Evolutionary conservation across 2,888 invertebrate species (phyloP), one percentile per base, ranked within the genome.

Genomic region (Phorcus lineatus): DNA sequence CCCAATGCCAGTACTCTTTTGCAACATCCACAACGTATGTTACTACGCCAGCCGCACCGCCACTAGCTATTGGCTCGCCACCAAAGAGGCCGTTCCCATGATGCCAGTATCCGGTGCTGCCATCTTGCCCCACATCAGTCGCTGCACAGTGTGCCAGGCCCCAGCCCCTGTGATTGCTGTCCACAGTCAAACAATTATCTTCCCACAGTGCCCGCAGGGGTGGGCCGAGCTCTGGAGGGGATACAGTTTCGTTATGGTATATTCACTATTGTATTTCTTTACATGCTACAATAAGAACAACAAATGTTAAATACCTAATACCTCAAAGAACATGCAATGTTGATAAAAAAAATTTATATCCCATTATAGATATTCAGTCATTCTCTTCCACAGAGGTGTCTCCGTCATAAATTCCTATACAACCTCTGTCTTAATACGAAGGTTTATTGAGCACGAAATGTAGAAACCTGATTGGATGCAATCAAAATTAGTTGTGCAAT

Each of bases 171-270:
- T 98, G 0, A 96, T 99, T 90, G 98, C 99, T 19, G 95, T 99
- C 16, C 99, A 99, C 94, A 98, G 98, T 93, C 99, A 99, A 93
- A 95, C 97, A 1, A 92, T 96, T 77, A 94, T 94, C 78, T 95
- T 97, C 88, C 99, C 99, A 62, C 95, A 95, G 78, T 99, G 99
- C 94, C 99, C 99, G 0, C 91, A 92, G 52, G 97, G 97, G 80
- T 99, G 99, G 99, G 95, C 95, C 87, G 95, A 96, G 79, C 94
- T 99, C 57, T 99, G 99, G 99, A 96, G 97, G 86, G 99, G 99
- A 87, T 99, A 97, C 95, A 98, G 98, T 94, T 99, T 99, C 94
- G 95, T 97, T 54, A 98, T 99, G 99, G 98, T 98, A 94, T 36
- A 7, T 7, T 4, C 36, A 36, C 36, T 36, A 2, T 36, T 36